Evolutionary conservation across 2,888 invertebrate genomes (phyloP), one percentile per base, ranked within the genome.

Genomic region (Cyrtodaria siliqua): DNA sequence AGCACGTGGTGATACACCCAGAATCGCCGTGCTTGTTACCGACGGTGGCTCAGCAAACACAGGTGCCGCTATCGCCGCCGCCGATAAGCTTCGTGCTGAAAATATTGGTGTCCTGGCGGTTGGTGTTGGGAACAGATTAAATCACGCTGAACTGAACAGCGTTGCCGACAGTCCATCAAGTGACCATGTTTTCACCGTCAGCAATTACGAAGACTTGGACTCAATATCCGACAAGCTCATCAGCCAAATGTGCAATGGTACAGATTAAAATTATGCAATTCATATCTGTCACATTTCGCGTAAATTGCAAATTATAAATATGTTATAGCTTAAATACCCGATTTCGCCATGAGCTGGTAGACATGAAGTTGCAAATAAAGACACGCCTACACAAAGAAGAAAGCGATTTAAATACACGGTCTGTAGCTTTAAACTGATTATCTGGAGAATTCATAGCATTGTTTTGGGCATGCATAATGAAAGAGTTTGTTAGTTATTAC

Each of bases 91-190:
- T 6, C 62, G 82, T 59, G 52, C 57, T 20, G 71, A 84, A 20
- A 80, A 83, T 29, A 81, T 86, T 27, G 81, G 83, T n/a, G 23
- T 86, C 14, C 74, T 85, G 49, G 67, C 88, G 1, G 82, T 89
- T 40, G 88, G 87, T 20, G 84, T 87, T 29, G 88, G 88, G 8
- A 70, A 55, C 18, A 67, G 77, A 2, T 71, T 86, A 9, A 80
- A 85, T 49, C 33, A 55, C 2, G 59, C 63, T 9, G 87, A 89
- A 57, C 62, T 89, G 59, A 79, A 77, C 53, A 79, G 72, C 26
- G 86, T 88, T 42, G 87, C 86, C 27, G 80, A 79, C 44, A 69
- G 63, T 6, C 83, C 83, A 12, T 79, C 83, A 40, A 75, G 60
- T 20, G 64, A 68, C 3, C 80, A 88, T 40, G 82, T 84, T 8